Evolutionary conservation across 2,888 invertebrate genomes (phyloP).

Genomic region (Nymphalis c-album): DNA sequence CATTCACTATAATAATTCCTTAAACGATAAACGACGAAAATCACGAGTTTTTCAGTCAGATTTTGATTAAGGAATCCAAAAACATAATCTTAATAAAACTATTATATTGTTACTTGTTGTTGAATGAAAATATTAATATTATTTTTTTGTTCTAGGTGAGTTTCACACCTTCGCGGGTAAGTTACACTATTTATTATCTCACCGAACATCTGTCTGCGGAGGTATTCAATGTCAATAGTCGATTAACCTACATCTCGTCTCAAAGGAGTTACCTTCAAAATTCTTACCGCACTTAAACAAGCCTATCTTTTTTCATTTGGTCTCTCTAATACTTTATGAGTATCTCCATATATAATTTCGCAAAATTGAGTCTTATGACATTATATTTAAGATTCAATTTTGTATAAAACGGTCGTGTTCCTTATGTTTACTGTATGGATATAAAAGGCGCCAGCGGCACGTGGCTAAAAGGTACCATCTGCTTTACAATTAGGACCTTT

Average conservation of each 20-base stretch:
- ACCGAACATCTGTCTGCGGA: conserved; percentile 31
- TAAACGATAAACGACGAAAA: too few relatives aligned
- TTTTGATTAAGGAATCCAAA: too few relatives aligned
- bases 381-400: not conserved
- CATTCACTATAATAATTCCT: too few relatives aligned
- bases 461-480: conserved; percentile 59
- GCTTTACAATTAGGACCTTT: conserved; percentile 58
- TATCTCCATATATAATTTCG: not conserved
- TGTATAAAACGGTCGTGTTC: conserved; percentile 3
- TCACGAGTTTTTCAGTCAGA: too few relatives aligned
- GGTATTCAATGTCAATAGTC: conserved; percentile 13
- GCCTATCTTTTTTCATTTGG: not conserved
- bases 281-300: conserved; percentile 8
- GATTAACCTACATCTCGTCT: conserved; percentile 14
- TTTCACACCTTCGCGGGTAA: conserved; percentile 28
- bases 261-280: conserved; percentile 4
- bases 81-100: too few relatives aligned
- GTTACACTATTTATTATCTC: conserved; percentile 19
- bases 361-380: not conserved
- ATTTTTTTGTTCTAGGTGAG: conserved; percentile 39
- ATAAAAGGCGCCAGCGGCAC: conserved; percentile 53
- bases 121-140: not conserved
- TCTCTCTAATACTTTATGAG: not conserved
- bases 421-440: conserved; percentile 29
- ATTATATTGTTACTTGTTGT: too few relatives aligned